Base-by-base conservation (phyloP, 2,113 vertebrate genomes). In the Varanus salvator region DNA sequence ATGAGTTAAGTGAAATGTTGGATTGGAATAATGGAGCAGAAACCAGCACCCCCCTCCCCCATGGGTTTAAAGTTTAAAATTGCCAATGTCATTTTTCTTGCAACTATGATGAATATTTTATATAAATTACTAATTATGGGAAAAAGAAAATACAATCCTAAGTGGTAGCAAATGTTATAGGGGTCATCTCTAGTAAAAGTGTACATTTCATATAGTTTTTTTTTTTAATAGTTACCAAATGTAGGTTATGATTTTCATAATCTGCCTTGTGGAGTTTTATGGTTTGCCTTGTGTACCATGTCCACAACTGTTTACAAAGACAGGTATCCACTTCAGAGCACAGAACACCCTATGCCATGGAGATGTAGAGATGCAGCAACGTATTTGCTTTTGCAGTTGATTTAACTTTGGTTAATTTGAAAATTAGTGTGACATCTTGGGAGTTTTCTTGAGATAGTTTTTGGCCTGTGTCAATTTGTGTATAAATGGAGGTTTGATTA, bases 191-290 rank as follows among this genome's bases (percentile, higher is more conserved):
- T 84, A 89, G 27, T 93, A 69, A 92, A 86, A 27, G 71, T 90
- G 78, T 82, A 69, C 90, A 91, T 89, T 90, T 93, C 14, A 44
- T 86, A 93, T 94, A 87, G 94, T 92, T 96, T 96, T 95, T 90
- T 71, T n/a, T 57, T 88, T 93, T 38, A 87, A 94, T 90, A 95
- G 94, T 92, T 86, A 81, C 77, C 84, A 94, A 19, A 94, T 91
- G 89, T 14, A 8, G 83, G 21, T 23, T 85, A 83, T 60, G 86
- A 21, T 90, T 96, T 92, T 69, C 93, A 87, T 90, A 8, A 23
- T 91, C 89, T 90, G 68, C 90, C 90, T 25, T 91, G 84, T 94
- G 76, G 31, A 68, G 68, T 93, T 96, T 94, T 90, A 94, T 89
- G 90, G 71, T 92, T 93, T 90, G 52, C 94, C 68, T 14, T 86